Percentiles rank a stretch among this genome's conserved stretches.
These are phyloP conservation scores for Lepus timidus DNA, from an alignment of 2,113 vertebrate species.

Conservation along the genomic window DNA sequence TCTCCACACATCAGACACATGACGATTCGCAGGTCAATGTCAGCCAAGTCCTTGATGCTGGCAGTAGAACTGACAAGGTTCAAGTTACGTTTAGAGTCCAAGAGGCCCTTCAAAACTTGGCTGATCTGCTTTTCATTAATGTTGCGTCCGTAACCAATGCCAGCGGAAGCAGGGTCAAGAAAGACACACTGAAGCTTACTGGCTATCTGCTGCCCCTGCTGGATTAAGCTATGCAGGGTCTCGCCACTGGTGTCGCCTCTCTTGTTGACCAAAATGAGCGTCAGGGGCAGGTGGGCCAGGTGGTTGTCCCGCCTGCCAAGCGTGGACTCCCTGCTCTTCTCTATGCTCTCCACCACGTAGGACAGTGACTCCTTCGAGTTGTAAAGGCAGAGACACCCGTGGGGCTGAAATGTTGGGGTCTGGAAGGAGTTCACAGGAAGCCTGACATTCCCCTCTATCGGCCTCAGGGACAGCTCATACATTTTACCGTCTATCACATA, in stretches of 20 bases:
- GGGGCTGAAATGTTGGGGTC: slow-evolving; percentile 96
- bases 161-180: slow-evolving; percentile 94
- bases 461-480: slow-evolving; percentile 95
- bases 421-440: slow-evolving; percentile 98
- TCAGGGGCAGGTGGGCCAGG: slow-evolving; percentile 91
- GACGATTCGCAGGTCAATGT: slow-evolving; percentile 93
- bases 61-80: slow-evolving; percentile 88
- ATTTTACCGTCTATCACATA: slow-evolving; percentile 96
- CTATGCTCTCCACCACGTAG: slow-evolving; percentile 97
- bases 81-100: slow-evolving; percentile 92
- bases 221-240: slow-evolving; percentile 94
- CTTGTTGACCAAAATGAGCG: slow-evolving; percentile 94
- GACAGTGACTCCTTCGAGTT: slow-evolving; percentile 98
- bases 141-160: slow-evolving; percentile 94
- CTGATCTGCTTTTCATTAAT: slow-evolving; percentile 96
- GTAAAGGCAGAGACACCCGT: slow-evolving; percentile 98
- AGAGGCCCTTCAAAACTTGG: slow-evolving; percentile 92
- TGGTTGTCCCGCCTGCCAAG: slow-evolving; percentile 92
- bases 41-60: slow-evolving; percentile 91
- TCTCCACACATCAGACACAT: slow-evolving; percentile 99
- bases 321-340: slow-evolving; percentile 94
- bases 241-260: slow-evolving; percentile 95
- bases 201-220: slow-evolving; percentile 96
- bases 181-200: slow-evolving; percentile 94
- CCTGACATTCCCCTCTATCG: slow-evolving; percentile 97